phyloP scores from a whole-genome alignment of 2,113 vertebrate genomes.

The Sinocyclocheilus maitianheensis region DNA sequence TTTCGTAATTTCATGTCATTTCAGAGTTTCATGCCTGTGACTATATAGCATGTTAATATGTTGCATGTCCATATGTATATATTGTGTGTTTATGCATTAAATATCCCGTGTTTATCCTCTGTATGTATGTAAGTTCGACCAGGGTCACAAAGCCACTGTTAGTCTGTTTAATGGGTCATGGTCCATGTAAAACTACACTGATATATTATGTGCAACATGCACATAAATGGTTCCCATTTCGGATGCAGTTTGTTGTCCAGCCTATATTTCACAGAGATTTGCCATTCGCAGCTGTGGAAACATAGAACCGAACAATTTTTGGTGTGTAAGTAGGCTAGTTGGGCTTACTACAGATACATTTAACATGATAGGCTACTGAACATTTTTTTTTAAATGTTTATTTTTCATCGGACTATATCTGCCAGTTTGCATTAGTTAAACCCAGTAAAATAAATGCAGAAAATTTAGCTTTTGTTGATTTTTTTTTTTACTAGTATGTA shows the following conservation, averaged over 20 bases:
- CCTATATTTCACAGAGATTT: neutral
- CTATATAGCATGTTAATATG: too few relatives aligned
- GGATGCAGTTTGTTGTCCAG: neutral
- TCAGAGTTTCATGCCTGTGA: neutral
- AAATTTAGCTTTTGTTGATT: neutral
- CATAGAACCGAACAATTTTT: neutral
- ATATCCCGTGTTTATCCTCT: neutral
- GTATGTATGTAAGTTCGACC: slow-evolving; percentile 14
- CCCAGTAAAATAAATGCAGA: neutral
- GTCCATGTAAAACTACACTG: slow-evolving; percentile 30
- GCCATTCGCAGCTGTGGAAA: slow-evolving; percentile 3
- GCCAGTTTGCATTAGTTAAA: neutral
- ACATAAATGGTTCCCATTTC: neutral
- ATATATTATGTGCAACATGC: slow-evolving; percentile 22
- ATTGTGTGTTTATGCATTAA: slow-evolving; percentile 11
- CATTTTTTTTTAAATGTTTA: neutral
- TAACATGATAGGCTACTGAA: neutral
- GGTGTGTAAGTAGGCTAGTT: neutral
- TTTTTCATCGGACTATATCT: neutral
- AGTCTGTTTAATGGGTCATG: slow-evolving; percentile 35
- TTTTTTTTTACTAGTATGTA: too few relatives aligned
- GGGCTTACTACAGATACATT: neutral
- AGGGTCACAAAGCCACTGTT: slow-evolving; percentile 23
- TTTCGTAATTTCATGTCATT: neutral
- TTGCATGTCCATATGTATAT: neutral